phyloP scores from a whole-genome alignment of 2,888 invertebrate species.

The Zhengitettix transpicula region DNA sequence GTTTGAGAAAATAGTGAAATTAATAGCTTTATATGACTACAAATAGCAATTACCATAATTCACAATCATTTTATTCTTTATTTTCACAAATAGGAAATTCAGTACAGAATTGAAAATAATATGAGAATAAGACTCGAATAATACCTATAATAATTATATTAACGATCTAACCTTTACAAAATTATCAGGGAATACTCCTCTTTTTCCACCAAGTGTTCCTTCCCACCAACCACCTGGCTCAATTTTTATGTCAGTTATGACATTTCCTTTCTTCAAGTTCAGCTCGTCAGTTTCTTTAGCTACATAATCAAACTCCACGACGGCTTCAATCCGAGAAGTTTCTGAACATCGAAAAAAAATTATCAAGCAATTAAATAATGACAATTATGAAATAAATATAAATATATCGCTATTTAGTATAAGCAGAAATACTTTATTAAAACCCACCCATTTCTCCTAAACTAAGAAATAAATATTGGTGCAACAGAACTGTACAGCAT shows the following conservation, averaged over 20 bases:
- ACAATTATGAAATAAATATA: not conserved
- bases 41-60: too few species aligned
- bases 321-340: conserved; percentile 46
- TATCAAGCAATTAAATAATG: not conserved
- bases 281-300: conserved; percentile 78
- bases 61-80: too few species aligned
- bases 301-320: conserved; percentile 73
- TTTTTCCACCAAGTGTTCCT: conserved; percentile 63
- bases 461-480: not conserved
- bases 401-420: not conserved
- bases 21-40: too few species aligned
- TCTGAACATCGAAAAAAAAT: conserved; percentile 17
- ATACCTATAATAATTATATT: too few species aligned
- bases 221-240: conserved; percentile 83
- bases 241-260: conserved; percentile 61
- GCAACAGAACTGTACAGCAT: not conserved
- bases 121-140: too few species aligned
- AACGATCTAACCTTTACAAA: conserved; percentile 49
- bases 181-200: conserved; percentile 87
- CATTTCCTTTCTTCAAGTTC: conserved; percentile 64
- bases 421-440: not conserved
- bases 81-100: too few species aligned
- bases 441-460: not conserved
- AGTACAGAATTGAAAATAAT: too few species aligned
- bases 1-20: too few species aligned